phyloP scores from a whole-genome alignment of 2,888 invertebrate genomes.

The Caenorhabditis sulstoni region DNA sequence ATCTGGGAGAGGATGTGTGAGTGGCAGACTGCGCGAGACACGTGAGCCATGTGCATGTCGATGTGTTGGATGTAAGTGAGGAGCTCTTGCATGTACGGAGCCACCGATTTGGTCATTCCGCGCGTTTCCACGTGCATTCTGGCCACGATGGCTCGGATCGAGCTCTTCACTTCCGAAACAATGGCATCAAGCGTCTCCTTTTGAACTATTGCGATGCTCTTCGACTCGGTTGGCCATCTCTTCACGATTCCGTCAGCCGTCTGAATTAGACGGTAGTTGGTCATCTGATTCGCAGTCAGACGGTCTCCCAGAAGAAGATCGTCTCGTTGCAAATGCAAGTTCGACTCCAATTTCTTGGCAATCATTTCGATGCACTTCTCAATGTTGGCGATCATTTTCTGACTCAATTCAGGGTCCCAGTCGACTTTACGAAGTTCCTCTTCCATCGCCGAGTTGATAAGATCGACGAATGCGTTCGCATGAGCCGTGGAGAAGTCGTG shows the following conservation, averaged over 20 bases:
- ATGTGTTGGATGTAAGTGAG: constrained; percentile 65
- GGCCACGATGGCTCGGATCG: constrained; percentile 61
- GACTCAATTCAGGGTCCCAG: constrained; percentile 73
- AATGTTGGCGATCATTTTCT: constrained; percentile 67
- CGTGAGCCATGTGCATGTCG: constrained; percentile 66
- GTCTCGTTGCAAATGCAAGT: constrained; percentile 61
- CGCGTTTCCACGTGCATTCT: constrained; percentile 68
- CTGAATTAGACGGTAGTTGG: constrained; percentile 68
- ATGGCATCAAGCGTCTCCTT: constrained; percentile 54
- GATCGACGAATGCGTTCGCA: constrained; percentile 69
- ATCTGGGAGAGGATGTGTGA: constrained; percentile 83
- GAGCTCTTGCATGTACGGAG: constrained; percentile 70
- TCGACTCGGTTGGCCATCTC: constrained; percentile 63
- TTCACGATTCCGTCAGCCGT: constrained; percentile 63
- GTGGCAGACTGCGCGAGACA: constrained; percentile 62
- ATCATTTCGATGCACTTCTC: constrained; percentile 70
- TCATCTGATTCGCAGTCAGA: constrained; percentile 62
- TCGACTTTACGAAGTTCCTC: constrained; percentile 74
- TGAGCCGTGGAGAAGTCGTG: constrained; percentile 66
- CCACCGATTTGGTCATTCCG: constrained; percentile 56
- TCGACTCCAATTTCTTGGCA: constrained; percentile 64
- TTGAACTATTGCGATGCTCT: constrained; percentile 57
- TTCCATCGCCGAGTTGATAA: constrained; percentile 72
- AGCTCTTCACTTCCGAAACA: constrained; percentile 46
- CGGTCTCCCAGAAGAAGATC: constrained; percentile 66